A percentile compares a stretch with the other conserved stretches of the same genome.
Conservation (phyloP, 2,113 vertebrate species). For the Heterochromis multidens region DNA sequence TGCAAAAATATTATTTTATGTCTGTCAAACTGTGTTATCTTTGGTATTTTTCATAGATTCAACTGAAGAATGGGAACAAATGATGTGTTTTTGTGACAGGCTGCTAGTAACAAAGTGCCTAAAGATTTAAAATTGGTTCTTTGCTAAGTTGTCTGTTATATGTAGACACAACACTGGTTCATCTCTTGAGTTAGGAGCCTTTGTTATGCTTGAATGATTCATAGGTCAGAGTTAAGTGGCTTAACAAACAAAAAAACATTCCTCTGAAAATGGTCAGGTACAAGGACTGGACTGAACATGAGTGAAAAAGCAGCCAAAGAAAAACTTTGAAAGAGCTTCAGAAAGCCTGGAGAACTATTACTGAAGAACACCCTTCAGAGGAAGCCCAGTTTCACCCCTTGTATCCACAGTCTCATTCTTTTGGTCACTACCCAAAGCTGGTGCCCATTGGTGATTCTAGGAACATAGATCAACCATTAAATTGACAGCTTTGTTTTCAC, state of each 20-base stretch:
- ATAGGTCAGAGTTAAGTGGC: not conserved
- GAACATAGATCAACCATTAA: not conserved
- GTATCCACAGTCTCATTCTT: not conserved
- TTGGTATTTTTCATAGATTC: not conserved
- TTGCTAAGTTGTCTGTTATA: no score
- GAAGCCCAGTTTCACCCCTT: not conserved
- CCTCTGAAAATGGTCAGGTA: not conserved
- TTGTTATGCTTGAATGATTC: not conserved
- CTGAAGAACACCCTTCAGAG: not conserved
- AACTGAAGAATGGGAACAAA: not conserved
- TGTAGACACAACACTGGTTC: not conserved
- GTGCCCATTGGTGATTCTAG: not conserved
- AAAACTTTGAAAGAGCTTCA: not conserved
- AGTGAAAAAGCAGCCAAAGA: not conserved
- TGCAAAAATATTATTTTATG: no score
- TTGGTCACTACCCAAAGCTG: not conserved
- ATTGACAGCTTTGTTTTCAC: not conserved
- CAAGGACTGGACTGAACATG: not conserved
- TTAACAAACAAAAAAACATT: rapidly evolving
- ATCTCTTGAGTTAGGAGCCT: not conserved
- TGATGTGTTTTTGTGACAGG: not conserved
- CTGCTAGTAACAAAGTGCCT: not conserved
- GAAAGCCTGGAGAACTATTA: not conserved
- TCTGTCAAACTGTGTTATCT: no score
- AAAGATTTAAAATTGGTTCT: no score